A percentile compares a stretch with the other conserved stretches of the same genome.
Conservation (phyloP, 2,888 invertebrate species). For the Antheraea yamamai region DNA sequence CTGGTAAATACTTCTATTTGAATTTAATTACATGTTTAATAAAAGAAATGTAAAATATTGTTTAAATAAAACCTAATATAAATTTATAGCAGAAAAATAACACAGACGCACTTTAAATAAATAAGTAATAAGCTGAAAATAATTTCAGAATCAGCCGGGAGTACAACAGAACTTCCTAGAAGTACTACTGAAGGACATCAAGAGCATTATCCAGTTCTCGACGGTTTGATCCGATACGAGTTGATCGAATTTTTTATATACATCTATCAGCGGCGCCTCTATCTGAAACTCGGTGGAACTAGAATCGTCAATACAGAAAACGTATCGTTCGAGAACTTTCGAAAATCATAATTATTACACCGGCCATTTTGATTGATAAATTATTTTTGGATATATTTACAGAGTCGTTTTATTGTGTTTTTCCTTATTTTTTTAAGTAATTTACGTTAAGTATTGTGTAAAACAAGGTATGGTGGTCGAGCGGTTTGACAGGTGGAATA, state of each 20-base stretch:
- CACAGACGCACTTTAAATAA: no score
- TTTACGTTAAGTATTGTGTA: no score
- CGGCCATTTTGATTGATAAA: background rate
- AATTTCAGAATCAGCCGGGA: slow-evolving; percentile 81
- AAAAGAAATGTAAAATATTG: no score
- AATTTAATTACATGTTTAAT: no score
- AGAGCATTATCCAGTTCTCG: slow-evolving; percentile 90
- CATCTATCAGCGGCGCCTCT: background rate
- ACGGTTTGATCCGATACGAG: slow-evolving; percentile 59
- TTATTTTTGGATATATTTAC: slow-evolving; percentile 7
- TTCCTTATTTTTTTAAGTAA: background rate
- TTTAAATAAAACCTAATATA: no score
- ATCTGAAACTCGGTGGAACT: background rate
- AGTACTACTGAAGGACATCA: slow-evolving; percentile 89
- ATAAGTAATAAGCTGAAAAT: background rate
- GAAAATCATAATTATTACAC: background rate
- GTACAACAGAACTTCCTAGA: slow-evolving; percentile 87
- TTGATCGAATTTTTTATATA: background rate
- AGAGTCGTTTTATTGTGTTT: background rate
- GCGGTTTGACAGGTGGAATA: no score
- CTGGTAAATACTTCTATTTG: no score
- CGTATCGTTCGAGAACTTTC: background rate
- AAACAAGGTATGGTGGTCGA: no score
- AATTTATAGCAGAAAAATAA: no score
- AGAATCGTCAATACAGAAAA: background rate